A percentile compares a stretch with the other conserved stretches of the same genome.
These are phyloP conservation scores for Bombus fervidus DNA, from an alignment of 1,140 invertebrate genomes.

Conservation along the genomic window DNA sequence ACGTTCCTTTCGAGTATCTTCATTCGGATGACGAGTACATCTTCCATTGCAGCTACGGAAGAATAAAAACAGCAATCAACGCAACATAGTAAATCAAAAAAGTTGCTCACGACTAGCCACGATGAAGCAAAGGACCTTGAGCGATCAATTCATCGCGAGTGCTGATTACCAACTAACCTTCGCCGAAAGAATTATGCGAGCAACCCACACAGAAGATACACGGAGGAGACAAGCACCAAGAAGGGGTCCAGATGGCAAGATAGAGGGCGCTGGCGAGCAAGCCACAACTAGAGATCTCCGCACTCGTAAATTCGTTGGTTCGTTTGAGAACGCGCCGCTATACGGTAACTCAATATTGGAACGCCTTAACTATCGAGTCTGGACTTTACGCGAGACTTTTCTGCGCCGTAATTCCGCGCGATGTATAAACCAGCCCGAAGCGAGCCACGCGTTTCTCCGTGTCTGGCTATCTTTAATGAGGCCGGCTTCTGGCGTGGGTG, in stretches of 20 bases:
- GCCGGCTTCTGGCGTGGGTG: constrained; percentile 63
- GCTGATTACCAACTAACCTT: neutral
- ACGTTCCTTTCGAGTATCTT: neutral
- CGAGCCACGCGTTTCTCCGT: constrained; percentile 48
- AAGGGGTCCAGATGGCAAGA: neutral
- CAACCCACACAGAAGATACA: neutral
- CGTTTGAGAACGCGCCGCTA: constrained; percentile 62
- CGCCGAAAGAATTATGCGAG: neutral
- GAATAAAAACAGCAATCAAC: neutral
- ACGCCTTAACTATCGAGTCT: constrained; percentile 37
- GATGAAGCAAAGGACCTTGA: neutral
- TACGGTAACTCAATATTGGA: constrained; percentile 67
- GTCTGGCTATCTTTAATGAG: constrained; percentile 60
- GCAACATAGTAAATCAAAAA: neutral
- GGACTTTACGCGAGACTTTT: constrained; percentile 22
- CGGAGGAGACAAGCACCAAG: neutral
- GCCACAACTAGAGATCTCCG: neutral
- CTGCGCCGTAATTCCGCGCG: constrained; percentile 38
- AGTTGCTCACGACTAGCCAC: neutral
- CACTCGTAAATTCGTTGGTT: constrained; percentile 60
- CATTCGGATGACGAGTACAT: neutral
- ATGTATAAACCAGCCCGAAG: constrained; percentile 11
- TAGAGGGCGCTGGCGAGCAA: neutral
- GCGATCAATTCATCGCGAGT: neutral
- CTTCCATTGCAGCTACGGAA: neutral